Base-by-base conservation (phyloP, 2,888 invertebrate species). In the Bellardia pandia region DNA sequence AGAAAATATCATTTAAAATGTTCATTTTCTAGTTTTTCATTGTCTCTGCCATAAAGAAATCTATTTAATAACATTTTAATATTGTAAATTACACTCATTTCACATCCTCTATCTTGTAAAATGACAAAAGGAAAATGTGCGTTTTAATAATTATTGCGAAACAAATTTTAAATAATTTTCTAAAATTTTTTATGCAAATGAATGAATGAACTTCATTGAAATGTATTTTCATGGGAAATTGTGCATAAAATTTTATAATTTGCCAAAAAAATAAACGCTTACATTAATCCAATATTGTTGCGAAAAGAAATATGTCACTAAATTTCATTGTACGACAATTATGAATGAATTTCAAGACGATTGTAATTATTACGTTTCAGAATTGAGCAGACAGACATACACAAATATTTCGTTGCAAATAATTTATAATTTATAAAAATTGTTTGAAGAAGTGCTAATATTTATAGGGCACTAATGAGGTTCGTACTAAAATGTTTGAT, bases 121-220 rank as follows among this genome's bases (percentile, higher is more conserved):
- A 37, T 56, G 56, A 72, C 71, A 71, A 53, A 56, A 72, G 56
- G 16, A 56, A 72, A 40, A 72, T 72, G 71, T 72, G 60, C 60
- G n/a, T 42, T 72, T 72, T 56, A 30, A 16, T 14, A 23, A 64
- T 14, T 37, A 23, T 45, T 11, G 33, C 37, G 33, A 16, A 11
- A 33, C n/a, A 6, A 30, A 33, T 9, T 37, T 11, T 13, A 42
- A 60, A 53, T 42, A 23, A 30, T 74, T 42, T 74, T 60, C 14
- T 30, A 62, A 68, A 16, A 53, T 40, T 76, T 56, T 72, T 56
- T 37, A 37, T 45, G 14, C 8, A 58, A 42, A 7, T 14, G 33
- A 7, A 62, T 62, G 60, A 75, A 62, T 60, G 37, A 62, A 75
- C 53, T 40, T 40, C 37, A 7, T 16, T 51, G 40, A 76, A 51